Conservation (phyloP, 2,888 invertebrate species). For the Cephus runcator region DNA sequence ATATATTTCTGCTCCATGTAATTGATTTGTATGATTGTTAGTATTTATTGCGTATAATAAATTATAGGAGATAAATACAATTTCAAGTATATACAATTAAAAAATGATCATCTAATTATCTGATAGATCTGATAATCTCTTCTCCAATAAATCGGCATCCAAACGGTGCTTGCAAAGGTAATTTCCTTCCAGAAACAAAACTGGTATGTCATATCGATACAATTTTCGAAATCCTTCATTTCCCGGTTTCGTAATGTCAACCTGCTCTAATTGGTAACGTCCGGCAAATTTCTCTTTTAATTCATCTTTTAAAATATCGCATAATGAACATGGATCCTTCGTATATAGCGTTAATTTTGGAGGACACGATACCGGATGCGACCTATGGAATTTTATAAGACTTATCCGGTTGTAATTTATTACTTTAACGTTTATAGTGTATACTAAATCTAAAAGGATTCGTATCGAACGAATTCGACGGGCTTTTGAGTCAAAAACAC, state of each 20-base stretch:
- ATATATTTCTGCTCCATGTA: no score
- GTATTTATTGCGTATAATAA: no score
- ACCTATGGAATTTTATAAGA: conserved; percentile 42
- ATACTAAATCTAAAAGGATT: background rate
- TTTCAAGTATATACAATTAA: no score
- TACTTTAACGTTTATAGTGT: background rate
- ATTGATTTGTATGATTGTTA: no score
- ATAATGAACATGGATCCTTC: conserved; percentile 83
- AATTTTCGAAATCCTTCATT: conserved; percentile 79
- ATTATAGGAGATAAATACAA: no score
- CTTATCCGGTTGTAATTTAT: background rate
- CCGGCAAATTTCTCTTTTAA: conserved; percentile 70
- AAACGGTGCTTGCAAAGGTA: conserved; percentile 83
- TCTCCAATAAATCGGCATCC: conserved; percentile 70
- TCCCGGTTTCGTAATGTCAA: conserved; percentile 80
- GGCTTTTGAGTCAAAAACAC: no score
- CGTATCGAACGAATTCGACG: no score
- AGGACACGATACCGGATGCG: conserved; percentile 44
- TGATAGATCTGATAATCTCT: conserved; percentile 64
- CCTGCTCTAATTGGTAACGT: conserved; percentile 75
- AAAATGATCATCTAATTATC: no score
- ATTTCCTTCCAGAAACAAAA: conserved; percentile 84
- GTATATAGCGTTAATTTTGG: conserved; percentile 84
- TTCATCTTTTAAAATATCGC: conserved; percentile 81
- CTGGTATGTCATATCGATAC: conserved; percentile 88